Base-by-base conservation (phyloP, 1,140 invertebrate genomes). In the Helicorthomorpha holstii region DNA sequence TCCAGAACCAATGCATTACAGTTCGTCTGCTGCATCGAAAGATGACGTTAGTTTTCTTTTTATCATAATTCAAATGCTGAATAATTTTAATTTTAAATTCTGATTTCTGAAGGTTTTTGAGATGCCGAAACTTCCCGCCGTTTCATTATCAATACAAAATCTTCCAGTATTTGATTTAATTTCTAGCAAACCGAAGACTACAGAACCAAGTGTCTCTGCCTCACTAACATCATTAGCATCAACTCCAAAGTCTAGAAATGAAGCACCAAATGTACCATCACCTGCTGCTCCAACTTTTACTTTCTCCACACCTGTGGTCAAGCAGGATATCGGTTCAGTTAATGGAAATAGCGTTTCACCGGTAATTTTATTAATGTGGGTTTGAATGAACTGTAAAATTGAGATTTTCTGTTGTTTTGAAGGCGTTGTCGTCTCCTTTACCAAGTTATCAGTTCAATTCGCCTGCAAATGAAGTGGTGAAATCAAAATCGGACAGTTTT, bases 101-200 rank as follows among this genome's bases (percentile, higher is more conserved):
- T 34, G 29, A 7, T 7, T 34, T 7, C 16, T 34, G 7, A 7
- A 34, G 29, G 16, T 34, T 34, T 7, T 34, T 7, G 29, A 34
- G 16, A 7, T 16, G 7, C 7, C 16, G 16, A 51, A 53, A 34
- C 43, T 58, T 16, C 52, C 53, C 52, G 54, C 56, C 51, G 57
- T 56, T 49, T 19, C 19, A 38, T 21, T 42, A 27, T 23, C 12
- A 23, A 3, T 26, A 21, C 3, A 50, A 43, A 24, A 24, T 24
- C 47, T 16, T 14, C 60, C 3, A 48, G 44, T 14, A 49, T 56
- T 22, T 47, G 16, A 34, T 16, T 7, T 34, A 7, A 34, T 34
- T 16, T 34, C 29, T 34, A n/a, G n/a, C n/a, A n/a, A n/a, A n/a
- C 29, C 29, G 16, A 34, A 34, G 16, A 34, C 7, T 34, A 16